Evolutionary conservation across 92 coral and sea anemone species (phyloP).

Genomic region (Siderastrea siderea): DNA sequence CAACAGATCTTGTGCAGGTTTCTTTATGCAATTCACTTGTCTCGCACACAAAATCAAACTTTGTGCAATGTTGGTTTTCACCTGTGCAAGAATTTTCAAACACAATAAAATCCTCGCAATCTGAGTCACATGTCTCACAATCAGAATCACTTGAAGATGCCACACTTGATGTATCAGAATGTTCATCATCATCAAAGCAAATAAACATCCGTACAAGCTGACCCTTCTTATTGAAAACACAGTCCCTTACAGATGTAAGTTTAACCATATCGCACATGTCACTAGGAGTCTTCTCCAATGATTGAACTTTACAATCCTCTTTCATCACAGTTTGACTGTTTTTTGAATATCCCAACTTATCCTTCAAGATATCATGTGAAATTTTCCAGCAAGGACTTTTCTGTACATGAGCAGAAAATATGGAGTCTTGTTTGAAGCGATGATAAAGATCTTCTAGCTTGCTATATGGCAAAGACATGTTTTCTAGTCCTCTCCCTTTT

Average conservation of each 20-base stretch:
- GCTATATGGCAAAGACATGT: background rate
- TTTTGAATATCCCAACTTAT: background rate
- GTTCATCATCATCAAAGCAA: slow-evolving; percentile 25
- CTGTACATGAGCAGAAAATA: background rate
- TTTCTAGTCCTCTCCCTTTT: background rate
- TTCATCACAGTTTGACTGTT: background rate
- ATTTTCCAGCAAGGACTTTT: background rate
- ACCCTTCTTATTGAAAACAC: slow-evolving; percentile 31
- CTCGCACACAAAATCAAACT: slow-evolving; percentile 18
- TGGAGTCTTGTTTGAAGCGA: background rate
- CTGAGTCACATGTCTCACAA: background rate
- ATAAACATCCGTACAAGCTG: slow-evolving; percentile 47
- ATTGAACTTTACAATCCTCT: background rate
- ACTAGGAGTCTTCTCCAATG: background rate
- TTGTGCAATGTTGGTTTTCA: slow-evolving; percentile 1
- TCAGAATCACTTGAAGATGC: slow-evolving; percentile 6
- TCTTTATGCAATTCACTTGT: background rate
- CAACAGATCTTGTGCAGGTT: background rate
- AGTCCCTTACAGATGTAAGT: slow-evolving; percentile 24
- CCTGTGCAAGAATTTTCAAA: slow-evolving; percentile 27
- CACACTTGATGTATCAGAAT: slow-evolving; percentile 44
- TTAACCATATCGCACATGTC: background rate
- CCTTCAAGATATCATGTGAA: background rate
- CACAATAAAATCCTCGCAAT: slow-evolving; percentile 36
- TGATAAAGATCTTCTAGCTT: background rate